Evolutionary conservation across 2,113 vertebrate genomes (phyloP).

Genomic region (Typhlomys cinereus): DNA sequence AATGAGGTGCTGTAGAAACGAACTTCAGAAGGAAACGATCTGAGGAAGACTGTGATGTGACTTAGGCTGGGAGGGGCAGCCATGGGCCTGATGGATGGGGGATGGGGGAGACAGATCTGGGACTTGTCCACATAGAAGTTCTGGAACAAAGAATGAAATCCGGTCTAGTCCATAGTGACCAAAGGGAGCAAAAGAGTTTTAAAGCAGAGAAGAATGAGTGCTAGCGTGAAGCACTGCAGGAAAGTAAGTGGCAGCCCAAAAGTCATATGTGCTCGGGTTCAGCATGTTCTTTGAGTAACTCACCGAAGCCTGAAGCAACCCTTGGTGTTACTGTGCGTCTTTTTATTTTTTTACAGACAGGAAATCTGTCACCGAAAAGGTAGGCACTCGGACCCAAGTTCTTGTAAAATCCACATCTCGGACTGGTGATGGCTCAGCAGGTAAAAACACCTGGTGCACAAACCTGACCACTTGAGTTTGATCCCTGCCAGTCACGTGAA

Average conservation of each 20-base stretch:
- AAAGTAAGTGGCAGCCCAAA: neutral
- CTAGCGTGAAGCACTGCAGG: accelerated
- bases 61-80: neutral
- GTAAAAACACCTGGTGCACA: neutral
- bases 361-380: neutral
- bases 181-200: neutral
- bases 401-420: neutral
- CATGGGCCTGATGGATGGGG: too few relatives aligned
- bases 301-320: neutral
- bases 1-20: neutral
- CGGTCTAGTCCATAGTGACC: neutral
- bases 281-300: neutral
- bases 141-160: neutral
- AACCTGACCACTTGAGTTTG: neutral
- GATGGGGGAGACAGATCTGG: neutral
- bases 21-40: neutral
- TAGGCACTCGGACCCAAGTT: neutral
- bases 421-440: neutral
- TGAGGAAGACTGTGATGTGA: neutral
- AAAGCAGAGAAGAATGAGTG: neutral
- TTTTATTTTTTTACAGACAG: neutral
- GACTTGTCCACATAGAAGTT: neutral
- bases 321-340: neutral
- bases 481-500: too few relatives aligned
- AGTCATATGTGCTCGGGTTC: neutral